Percentiles rank a stretch among this genome's conserved stretches.
These are phyloP conservation scores for Calameuta pallipes DNA, from an alignment of 2,888 invertebrate genomes.

Conservation along the genomic window DNA sequence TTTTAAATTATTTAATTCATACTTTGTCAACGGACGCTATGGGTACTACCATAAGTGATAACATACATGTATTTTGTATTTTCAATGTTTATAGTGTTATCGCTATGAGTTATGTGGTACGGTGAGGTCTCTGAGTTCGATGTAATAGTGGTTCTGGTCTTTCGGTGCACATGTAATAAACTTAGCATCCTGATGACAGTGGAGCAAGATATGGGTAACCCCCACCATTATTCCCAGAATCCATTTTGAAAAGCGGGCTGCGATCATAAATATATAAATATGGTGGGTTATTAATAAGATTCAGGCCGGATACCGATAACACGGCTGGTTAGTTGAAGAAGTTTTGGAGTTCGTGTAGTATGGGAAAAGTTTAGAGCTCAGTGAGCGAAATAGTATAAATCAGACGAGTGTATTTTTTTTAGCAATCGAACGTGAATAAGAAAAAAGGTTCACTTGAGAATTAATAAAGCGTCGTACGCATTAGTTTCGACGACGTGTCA, in stretches of 20 bases:
- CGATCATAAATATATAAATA: slow-evolving; percentile 2
- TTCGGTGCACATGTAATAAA: background rate
- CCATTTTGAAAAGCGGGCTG: slow-evolving; percentile 18
- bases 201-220: background rate
- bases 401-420: background rate
- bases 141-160: background rate
- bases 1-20: background rate
- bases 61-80: background rate
- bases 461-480: background rate
- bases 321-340: background rate
- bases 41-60: background rate
- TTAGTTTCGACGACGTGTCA: background rate
- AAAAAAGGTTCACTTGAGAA: background rate
- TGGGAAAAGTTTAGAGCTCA: background rate
- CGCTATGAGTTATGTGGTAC: background rate
- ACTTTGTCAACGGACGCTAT: background rate
- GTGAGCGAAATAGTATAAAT: background rate
- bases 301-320: slow-evolving; percentile 3
- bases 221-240: slow-evolving; percentile 27
- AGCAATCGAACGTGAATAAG: background rate
- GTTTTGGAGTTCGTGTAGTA: background rate
- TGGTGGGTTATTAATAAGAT: slow-evolving; percentile 6
- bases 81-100: background rate
- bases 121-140: background rate
- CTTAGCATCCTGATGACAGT: background rate